These are phyloP conservation scores for Paramacrobiotus metropolitanus DNA, from an alignment of 1,140 invertebrate species.

Conservation along the genomic window DNA sequence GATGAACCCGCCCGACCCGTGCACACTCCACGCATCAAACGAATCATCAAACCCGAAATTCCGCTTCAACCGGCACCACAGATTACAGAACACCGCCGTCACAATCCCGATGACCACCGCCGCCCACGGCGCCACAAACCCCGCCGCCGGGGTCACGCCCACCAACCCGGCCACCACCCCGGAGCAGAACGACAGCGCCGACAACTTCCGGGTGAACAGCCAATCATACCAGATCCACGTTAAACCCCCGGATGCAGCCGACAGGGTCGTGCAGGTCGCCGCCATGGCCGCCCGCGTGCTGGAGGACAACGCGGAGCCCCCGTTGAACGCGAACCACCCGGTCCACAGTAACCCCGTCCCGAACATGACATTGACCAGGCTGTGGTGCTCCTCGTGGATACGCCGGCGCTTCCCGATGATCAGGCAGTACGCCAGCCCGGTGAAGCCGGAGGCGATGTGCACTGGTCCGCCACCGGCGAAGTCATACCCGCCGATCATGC, in stretches of 20 bases:
- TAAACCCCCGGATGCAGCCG: background rate
- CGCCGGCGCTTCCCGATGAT: background rate
- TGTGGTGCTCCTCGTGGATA: background rate
- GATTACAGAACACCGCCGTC: background rate
- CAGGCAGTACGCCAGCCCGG: background rate
- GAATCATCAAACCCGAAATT: background rate
- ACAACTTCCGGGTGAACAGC: background rate
- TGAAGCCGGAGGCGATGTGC: background rate
- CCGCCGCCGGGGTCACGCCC: background rate
- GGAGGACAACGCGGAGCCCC: background rate
- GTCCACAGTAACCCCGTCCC: background rate
- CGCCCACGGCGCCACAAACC: background rate
- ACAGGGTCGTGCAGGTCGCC: background rate
- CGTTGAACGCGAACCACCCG: constrained; percentile 1
- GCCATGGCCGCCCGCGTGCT: background rate
- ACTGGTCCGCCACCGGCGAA: background rate
- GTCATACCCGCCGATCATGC: background rate
- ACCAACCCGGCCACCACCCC: background rate
- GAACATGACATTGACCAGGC: background rate
- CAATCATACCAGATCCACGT: background rate
- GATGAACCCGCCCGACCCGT: background rate
- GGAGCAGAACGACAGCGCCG: background rate
- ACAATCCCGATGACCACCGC: background rate
- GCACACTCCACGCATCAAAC: background rate
- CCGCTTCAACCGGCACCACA: background rate